phyloP scores from a whole-genome alignment of 2,113 vertebrate genomes.

The Megaleporinus macrocephalus region DNA sequence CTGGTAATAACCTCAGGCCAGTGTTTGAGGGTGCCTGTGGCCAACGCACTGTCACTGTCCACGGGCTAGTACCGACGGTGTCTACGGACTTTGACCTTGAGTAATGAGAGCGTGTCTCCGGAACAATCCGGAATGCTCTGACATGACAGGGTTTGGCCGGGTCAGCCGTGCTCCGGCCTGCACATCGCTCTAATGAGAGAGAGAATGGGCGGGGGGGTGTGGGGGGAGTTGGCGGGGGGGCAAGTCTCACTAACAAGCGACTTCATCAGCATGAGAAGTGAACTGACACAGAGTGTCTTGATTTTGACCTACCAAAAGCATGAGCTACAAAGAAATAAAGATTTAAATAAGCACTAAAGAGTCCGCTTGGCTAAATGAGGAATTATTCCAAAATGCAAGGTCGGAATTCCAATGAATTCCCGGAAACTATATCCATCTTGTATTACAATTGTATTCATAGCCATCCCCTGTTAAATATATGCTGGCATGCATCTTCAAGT shows the following conservation, averaged over 20 bases:
- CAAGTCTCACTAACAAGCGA: slow-evolving; percentile 73
- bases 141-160: slow-evolving; percentile 54
- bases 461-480: too few relatives aligned
- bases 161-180: slow-evolving; percentile 38
- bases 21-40: slow-evolving; percentile 3
- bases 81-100: slow-evolving; percentile 52
- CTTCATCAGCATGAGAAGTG: slow-evolving; percentile 75
- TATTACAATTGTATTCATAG: too few relatives aligned
- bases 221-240: slow-evolving; percentile 35
- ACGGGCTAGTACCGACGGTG: slow-evolving; percentile 36
- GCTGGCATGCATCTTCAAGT: too few relatives aligned
- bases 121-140: slow-evolving; percentile 37
- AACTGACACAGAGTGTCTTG: slow-evolving; percentile 69
- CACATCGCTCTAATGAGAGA: slow-evolving; percentile 64
- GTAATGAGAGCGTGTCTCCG: slow-evolving; percentile 57
- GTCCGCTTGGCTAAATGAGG: slow-evolving; percentile 17
- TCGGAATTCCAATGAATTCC: too few relatives aligned
- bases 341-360: not conserved
- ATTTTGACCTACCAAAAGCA: slow-evolving; percentile 73
- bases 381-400: too few relatives aligned
- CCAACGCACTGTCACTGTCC: not conserved
- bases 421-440: too few relatives aligned
- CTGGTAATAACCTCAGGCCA: not conserved
- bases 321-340: slow-evolving; percentile 20
- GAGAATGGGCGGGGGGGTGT: slow-evolving; percentile 15